Evolutionary conservation across 1,140 invertebrate genomes (phyloP).

Genomic region (Hermatobates lingyangjiaoensis): DNA sequence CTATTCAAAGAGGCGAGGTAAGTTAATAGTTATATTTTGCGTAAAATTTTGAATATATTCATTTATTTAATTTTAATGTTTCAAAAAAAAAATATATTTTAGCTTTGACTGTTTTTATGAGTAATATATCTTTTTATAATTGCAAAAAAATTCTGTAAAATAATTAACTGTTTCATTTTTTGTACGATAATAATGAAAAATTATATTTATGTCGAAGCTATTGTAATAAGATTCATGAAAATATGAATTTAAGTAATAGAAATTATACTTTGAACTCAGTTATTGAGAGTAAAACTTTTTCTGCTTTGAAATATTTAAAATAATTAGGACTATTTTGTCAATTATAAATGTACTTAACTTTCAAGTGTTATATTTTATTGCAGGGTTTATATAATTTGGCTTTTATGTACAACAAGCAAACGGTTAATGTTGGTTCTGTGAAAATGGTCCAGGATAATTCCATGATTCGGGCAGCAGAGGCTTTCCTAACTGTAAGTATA

Average conservation of each 20-base stretch:
- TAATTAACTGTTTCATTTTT: too few relatives aligned
- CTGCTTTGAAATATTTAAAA: background rate
- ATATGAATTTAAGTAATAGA: background rate
- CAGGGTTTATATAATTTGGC: conserved; percentile 4
- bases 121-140: too few relatives aligned
- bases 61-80: too few relatives aligned
- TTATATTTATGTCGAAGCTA: background rate
- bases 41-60: too few relatives aligned
- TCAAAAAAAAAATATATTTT: too few relatives aligned
- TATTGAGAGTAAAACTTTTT: background rate
- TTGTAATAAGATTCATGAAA: background rate
- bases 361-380: background rate
- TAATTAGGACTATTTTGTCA: background rate
- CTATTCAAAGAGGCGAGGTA: conserved; percentile 1
- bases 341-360: background rate
- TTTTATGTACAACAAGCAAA: conserved; percentile 9
- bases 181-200: too few relatives aligned
- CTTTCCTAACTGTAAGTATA: conserved; percentile 5
- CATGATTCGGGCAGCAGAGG: conserved; percentile 7
- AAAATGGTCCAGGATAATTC: conserved; percentile 11
- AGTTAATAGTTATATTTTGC: background rate
- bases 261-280: background rate
- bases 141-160: too few relatives aligned
- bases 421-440: conserved; percentile 1
- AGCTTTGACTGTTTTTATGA: too few relatives aligned